phyloP scores from a whole-genome alignment of 2,888 invertebrate genomes.

The Calephelis perditalis region DNA sequence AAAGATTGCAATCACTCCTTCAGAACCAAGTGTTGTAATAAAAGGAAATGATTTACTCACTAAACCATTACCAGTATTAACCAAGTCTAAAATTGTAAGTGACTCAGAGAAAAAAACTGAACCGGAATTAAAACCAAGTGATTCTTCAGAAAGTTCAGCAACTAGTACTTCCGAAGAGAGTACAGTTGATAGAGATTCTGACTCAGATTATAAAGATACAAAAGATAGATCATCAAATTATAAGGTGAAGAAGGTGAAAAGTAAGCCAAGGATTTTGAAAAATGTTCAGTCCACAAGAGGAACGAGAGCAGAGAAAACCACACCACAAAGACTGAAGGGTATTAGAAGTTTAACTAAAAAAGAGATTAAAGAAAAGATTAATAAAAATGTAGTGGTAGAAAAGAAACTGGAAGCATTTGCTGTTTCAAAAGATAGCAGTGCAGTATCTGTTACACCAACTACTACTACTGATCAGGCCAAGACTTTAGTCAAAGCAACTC shows the following conservation, averaged over 20 bases:
- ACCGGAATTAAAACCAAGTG: constrained; percentile 59
- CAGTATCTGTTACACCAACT: constrained; percentile 39
- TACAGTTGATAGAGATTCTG: constrained; percentile 79
- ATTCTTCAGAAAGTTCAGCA: constrained; percentile 71
- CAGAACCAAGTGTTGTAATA: constrained; percentile 51
- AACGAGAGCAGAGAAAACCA: constrained; percentile 48
- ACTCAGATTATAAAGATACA: constrained; percentile 78
- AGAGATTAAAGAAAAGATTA: constrained; percentile 57
- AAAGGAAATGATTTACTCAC: constrained; percentile 63
- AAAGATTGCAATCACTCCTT: constrained; percentile 57
- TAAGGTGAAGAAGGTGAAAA: constrained; percentile 16
- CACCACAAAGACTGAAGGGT: constrained; percentile 48
- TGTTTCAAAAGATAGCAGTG: constrained; percentile 40
- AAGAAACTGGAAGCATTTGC: constrained; percentile 35
- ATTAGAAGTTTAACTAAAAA: constrained; percentile 48
- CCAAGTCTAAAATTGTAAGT: constrained; percentile 49
- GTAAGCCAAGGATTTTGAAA: constrained; percentile 64
- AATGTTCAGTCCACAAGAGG: constrained; percentile 40
- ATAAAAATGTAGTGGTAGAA: constrained; percentile 49
- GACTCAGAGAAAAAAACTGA: constrained; percentile 44
- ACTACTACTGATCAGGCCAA: constrained; percentile 48
- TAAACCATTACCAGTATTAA: constrained; percentile 51
- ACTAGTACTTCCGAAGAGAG: constrained; percentile 74
- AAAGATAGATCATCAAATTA: constrained; percentile 45
- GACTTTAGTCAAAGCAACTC: constrained; percentile 60